Evolutionary conservation across 2,797 vertebrate genomes (phyloP).

Genomic region (Apogon talboti): DNA sequence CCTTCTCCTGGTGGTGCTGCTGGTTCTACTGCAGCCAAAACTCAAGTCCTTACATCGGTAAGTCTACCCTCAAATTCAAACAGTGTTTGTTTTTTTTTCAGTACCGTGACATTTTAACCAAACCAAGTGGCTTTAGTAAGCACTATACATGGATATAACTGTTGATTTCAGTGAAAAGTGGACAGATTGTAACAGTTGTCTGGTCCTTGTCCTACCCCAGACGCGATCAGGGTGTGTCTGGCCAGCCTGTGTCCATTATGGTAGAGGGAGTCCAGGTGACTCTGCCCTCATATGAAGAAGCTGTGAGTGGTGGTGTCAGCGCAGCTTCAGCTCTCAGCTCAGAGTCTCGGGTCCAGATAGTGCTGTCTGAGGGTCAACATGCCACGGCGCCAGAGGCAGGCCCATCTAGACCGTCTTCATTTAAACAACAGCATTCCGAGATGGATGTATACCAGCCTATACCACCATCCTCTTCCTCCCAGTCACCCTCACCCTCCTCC

Average conservation of each 20-base stretch:
- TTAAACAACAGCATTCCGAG: slow-evolving; percentile 87
- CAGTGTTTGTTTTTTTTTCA: neutral
- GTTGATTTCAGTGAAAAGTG: neutral
- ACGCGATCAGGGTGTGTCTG: slow-evolving; percentile 90
- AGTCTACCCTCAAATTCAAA: slow-evolving; percentile 29
- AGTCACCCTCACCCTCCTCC: slow-evolving; percentile 73
- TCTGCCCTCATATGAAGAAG: slow-evolving; percentile 95
- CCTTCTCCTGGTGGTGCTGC: slow-evolving; percentile 93
- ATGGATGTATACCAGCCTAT: slow-evolving; percentile 90
- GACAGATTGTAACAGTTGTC: slow-evolving; percentile 3
- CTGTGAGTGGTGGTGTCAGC: slow-evolving; percentile 87
- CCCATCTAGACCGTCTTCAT: slow-evolving; percentile 76
- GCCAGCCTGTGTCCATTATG: slow-evolving; percentile 94
- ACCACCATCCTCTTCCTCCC: slow-evolving; percentile 81
- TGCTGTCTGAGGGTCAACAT: slow-evolving; percentile 89
- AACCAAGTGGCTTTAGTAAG: neutral
- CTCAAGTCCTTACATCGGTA: slow-evolving; percentile 96
- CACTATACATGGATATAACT: neutral
- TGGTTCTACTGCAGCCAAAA: slow-evolving; percentile 95
- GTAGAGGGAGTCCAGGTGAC: slow-evolving; percentile 96
- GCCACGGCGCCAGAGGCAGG: slow-evolving; percentile 79
- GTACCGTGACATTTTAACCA: neutral
- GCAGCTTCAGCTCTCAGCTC: slow-evolving; percentile 76
- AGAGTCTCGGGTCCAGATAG: slow-evolving; percentile 90
- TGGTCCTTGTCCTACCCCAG: slow-evolving; percentile 69